Conservation (phyloP, 2,888 invertebrate species). For the Idaea straminata region DNA sequence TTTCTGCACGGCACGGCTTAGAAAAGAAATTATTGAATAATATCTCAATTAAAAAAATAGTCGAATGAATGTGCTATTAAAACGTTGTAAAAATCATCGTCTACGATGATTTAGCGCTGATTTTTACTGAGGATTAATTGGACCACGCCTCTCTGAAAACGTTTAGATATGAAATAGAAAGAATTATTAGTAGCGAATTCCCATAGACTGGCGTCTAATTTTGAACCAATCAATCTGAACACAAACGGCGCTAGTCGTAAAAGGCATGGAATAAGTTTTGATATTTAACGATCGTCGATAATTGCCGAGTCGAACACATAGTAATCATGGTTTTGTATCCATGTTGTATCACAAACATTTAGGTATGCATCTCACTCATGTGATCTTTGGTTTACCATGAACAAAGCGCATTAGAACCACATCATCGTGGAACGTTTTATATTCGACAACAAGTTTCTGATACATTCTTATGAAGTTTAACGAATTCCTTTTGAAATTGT, state of each 20-base stretch:
- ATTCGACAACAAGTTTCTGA: not conserved
- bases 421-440: not conserved
- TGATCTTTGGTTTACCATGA: not conserved
- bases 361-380: not conserved
- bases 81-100: slow-evolving; percentile 11
- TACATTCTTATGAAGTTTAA: not conserved
- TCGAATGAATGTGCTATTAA: slow-evolving; percentile 15
- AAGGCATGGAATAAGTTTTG: not conserved
- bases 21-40: slow-evolving; percentile 10
- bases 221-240: slow-evolving; percentile 1
- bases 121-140: slow-evolving; percentile 1
- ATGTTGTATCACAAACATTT: not conserved
- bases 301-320: not conserved
- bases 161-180: not conserved
- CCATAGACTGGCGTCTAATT: not conserved
- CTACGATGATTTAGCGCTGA: not conserved
- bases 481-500: not conserved
- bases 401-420: slow-evolving; percentile 1
- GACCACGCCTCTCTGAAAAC: not conserved
- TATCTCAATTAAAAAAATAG: slow-evolving; percentile 27
- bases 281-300: not conserved
- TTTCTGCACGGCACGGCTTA: slow-evolving; percentile 20
- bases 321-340: not conserved
- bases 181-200: not conserved
- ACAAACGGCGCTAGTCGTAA: not conserved